Conservation (phyloP, 2,113 vertebrate species). For the Tupaia chinensis region DNA sequence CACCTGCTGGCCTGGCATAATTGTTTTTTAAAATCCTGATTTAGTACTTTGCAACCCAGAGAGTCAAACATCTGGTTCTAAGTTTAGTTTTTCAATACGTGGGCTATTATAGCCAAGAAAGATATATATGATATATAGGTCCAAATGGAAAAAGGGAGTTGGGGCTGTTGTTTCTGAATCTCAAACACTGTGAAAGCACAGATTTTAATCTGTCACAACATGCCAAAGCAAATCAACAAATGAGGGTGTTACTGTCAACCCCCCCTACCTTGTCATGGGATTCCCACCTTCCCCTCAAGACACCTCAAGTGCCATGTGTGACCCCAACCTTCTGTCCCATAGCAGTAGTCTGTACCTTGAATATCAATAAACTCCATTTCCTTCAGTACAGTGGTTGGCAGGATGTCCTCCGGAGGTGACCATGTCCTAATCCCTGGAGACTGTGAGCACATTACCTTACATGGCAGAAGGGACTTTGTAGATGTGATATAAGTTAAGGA, state of each 20-base stretch:
- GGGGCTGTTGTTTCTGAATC: slow-evolving; percentile 3
- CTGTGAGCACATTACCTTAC: not conserved
- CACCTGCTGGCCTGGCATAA: not conserved
- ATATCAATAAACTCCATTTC: not conserved
- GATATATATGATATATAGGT: not conserved
- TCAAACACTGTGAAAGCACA: not conserved
- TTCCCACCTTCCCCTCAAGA: not conserved
- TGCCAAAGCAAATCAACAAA: not conserved
- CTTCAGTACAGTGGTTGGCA: not conserved
- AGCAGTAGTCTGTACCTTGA: not conserved
- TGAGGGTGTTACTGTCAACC: not conserved
- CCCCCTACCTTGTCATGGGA: not conserved
- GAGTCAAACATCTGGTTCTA: not conserved
- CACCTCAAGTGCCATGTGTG: not conserved
- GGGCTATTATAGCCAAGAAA: not conserved
- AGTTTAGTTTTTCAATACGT: slow-evolving; percentile 19
- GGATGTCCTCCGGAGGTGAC: not conserved
- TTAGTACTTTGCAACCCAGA: not conserved
- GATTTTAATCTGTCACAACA: not conserved
- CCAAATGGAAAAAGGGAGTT: not conserved
- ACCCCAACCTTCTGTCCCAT: not conserved
- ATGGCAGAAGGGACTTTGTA: not conserved
- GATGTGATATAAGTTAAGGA: not conserved
- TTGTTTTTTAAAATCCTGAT: not conserved
- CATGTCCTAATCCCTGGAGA: not conserved